Base-by-base conservation (phyloP, 2,113 vertebrate genomes). In the Oenanthe oenanthe region DNA sequence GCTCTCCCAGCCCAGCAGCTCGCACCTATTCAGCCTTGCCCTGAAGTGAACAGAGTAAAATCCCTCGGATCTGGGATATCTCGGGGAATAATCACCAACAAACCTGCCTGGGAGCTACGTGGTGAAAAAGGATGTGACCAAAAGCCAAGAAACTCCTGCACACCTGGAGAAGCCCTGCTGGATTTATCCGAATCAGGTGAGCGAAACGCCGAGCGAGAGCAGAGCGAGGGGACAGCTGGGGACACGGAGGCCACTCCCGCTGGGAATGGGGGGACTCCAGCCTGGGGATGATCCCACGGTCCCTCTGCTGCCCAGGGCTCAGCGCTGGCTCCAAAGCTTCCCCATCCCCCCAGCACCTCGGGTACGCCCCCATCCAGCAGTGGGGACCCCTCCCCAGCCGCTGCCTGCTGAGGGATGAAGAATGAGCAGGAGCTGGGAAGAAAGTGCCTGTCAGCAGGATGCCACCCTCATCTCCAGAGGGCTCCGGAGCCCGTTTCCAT, bases 181-280 rank as follows among this genome's bases (percentile, higher is more conserved):
- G 73, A 53, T 85, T 78, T 10, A 13, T 38, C 76, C 1, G 28
- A n/a, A 24, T 3, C 6, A 29, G 38, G 45, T 1, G 42, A 65
- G 47, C 0, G 0, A 28, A 73, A 13, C 2, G 2, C 76, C 75
- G 3, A n/a, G 51, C 11, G 14, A 76, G 84, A 10, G 0, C 0
- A 1, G 28, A 21, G 5, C 0, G 0, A 2, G 24, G 34, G 80
- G 68, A 91, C 48, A 45, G 14, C 5, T 34, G 82, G 68, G 62
- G 72, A 79, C 61, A 73, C 16, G 0, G 62, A 38, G 83, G 56
- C 54, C 47, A 7, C 22, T 61, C 82, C 90, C 0, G 0, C 34
- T 3, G 65, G 80, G 53, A 42, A 63, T 0, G 2, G n/a, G 1
- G 13, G 13, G 7, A 43, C 18, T 36, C 9, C 34, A 63, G 25